These are phyloP conservation scores for Pyrrhura leucotis DNA, from an alignment of 2,797 vertebrate species.

Conservation along the genomic window DNA sequence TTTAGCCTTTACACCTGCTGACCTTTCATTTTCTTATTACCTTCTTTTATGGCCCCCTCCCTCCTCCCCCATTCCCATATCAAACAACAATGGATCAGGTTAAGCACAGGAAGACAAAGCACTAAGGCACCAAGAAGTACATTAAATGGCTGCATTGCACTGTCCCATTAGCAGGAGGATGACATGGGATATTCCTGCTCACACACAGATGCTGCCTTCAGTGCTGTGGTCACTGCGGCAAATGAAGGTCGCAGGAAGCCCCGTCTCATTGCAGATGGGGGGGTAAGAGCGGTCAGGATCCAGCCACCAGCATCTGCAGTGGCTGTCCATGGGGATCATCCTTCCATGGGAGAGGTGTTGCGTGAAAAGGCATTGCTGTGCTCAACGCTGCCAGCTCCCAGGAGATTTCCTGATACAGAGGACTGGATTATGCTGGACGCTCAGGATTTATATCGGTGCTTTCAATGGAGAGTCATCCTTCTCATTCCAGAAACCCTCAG, in stretches of 20 bases:
- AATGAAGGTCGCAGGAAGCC: background rate
- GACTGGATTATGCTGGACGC: background rate
- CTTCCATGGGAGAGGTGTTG: background rate
- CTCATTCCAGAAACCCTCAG: conserved; percentile 5
- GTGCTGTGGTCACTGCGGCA: background rate
- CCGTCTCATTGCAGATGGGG: background rate
- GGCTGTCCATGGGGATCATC: background rate
- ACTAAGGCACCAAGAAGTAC: background rate
- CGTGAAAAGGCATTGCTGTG: background rate
- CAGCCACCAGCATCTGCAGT: background rate
- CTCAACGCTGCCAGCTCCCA: background rate
- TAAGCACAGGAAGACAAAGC: background rate
- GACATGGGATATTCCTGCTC: background rate
- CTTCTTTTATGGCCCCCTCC: background rate
- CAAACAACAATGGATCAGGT: background rate
- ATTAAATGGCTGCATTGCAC: background rate
- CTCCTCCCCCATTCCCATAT: background rate
- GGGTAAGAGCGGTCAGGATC: background rate
- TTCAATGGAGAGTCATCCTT: background rate
- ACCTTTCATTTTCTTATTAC: conserved; percentile 33
- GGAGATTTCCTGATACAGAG: background rate
- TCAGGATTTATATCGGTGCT: conserved; percentile 1
- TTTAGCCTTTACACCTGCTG: conserved; percentile 13
- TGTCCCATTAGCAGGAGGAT: background rate
- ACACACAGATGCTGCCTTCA: background rate